Evolutionary conservation across 2,888 invertebrate genomes (phyloP), one percentile per base, ranked within the genome.

Genomic region (Steinernema carpocapsae): DNA sequence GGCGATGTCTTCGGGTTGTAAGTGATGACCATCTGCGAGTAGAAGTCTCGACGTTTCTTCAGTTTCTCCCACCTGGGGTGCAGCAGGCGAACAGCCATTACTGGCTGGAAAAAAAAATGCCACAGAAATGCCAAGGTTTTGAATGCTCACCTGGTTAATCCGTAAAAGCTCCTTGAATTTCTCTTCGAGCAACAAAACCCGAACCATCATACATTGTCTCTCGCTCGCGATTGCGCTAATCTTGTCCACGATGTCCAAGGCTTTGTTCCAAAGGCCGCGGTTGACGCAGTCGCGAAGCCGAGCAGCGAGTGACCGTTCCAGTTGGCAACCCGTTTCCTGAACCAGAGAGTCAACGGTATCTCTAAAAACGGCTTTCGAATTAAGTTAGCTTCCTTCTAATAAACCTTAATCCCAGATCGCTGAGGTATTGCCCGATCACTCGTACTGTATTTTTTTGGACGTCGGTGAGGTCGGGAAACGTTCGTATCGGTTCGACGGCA

Each of bases 371-470:
- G 73, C 10, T 32, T 37, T 19, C 7, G 51, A 24, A 59, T 14
- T 12, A 6, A 72, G 26, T 56, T 51, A 37, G 12, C n/a, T n/a
- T 1, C 17, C 0, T 48, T 45, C 29, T 22, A n/a, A 26, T 26
- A 79, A 56, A 85, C 85, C 77, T 74, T 64, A 85, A 74, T 26
- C 85, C 85, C 46, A 84, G 74, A 51, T 79, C 78, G 70, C 79
- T 78, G 22, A 85, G 80, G 75, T 82, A 84, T 70, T 85, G 85
- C 14, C 84, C 83, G 64, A 85, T 82, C 37, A 85, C 72, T 14
- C 85, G 79, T 19, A 85, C 76, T 1, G 82, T 81, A 72, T 83
- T 83, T 22, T 74, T 59, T 59, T 81, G 80, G 26, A 42, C 37
- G 29, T 83, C 78, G n/a, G 74, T 75, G 32, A 81, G 43, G 24